Percentiles rank a stretch among this genome's conserved stretches.
Conservation (phyloP, 92 coral and sea anemone species). For the Diadumene lineata region DNA sequence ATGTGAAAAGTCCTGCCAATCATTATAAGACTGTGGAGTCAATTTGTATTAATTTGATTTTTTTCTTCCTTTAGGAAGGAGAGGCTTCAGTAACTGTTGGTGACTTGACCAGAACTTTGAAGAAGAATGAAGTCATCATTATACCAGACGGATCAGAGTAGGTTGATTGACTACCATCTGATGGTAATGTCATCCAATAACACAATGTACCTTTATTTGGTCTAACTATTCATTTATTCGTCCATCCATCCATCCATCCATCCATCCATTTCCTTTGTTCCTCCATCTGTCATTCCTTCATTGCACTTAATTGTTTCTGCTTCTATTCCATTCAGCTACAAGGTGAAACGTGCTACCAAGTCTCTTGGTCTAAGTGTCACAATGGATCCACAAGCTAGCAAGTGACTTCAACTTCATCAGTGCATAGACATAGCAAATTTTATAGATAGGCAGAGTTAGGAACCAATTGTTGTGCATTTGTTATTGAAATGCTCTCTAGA, state of each 20-base stretch:
- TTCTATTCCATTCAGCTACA: constrained; percentile 50
- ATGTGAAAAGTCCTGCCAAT: too few species aligned
- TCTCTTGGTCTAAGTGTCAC: constrained; percentile 78
- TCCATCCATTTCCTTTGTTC: neutral
- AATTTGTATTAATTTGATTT: too few species aligned
- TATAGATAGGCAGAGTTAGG: too few species aligned
- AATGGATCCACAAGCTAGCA: constrained; percentile 88
- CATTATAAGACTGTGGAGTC: too few species aligned
- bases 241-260: neutral
- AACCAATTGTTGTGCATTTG: too few species aligned
- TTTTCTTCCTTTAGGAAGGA: constrained; percentile 61
- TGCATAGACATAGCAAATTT: too few species aligned
- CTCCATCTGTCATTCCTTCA: neutral
- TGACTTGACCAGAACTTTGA: constrained; percentile 54
- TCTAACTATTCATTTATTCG: neutral
- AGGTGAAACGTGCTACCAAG: constrained; percentile 53
- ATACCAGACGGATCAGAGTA: constrained; percentile 77
- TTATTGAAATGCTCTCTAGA: too few species aligned
- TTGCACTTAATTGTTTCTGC: neutral
- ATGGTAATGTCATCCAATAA: neutral
- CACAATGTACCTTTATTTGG: neutral
- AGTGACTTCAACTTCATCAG: constrained; percentile 20
- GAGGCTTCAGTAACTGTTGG: constrained; percentile 62
- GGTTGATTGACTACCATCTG: constrained; percentile 12
- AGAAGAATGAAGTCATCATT: constrained; percentile 76